Evolutionary conservation across 2,888 invertebrate genomes (phyloP).

Genomic region (Dasypogon diadema): DNA sequence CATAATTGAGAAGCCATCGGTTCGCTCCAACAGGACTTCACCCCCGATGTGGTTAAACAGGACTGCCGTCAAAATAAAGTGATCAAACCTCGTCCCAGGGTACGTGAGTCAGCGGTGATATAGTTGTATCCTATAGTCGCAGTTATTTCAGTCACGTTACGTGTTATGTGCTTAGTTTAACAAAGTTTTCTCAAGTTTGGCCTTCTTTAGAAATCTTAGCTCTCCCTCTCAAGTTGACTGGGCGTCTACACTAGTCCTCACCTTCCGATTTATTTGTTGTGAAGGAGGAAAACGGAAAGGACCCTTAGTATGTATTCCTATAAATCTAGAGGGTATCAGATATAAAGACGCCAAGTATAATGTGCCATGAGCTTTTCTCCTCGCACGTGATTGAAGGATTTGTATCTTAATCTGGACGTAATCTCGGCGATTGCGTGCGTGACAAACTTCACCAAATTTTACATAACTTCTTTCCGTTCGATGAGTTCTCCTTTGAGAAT

Average conservation of each 20-base stretch:
- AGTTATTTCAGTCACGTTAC: constrained; percentile 55
- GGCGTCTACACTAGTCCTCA: constrained; percentile 32
- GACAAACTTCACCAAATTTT: constrained; percentile 54
- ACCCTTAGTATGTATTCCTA: neutral
- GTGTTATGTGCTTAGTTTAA: constrained; percentile 56
- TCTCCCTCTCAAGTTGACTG: constrained; percentile 16
- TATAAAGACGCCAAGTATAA: constrained; percentile 26
- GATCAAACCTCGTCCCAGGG: constrained; percentile 47
- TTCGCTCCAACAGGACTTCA: constrained; percentile 22
- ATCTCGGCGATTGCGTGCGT: constrained; percentile 52
- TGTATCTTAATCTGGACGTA: constrained; percentile 49
- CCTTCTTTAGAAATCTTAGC: constrained; percentile 49
- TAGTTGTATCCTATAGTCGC: constrained; percentile 37
- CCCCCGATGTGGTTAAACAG: constrained; percentile 25
- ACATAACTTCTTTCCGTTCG: constrained; percentile 51
- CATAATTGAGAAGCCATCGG: constrained; percentile 50
- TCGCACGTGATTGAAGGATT: constrained; percentile 55
- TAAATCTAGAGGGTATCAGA: neutral
- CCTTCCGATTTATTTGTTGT: constrained; percentile 39
- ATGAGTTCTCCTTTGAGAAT: neutral
- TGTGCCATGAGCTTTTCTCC: constrained; percentile 33
- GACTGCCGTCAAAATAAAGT: constrained; percentile 51
- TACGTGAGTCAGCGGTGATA: constrained; percentile 40
- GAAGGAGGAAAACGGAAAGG: neutral
- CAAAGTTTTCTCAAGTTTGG: constrained; percentile 53